phyloP scores from a whole-genome alignment of 2,797 vertebrate species.

The Typhlichthys eigenmanni region DNA sequence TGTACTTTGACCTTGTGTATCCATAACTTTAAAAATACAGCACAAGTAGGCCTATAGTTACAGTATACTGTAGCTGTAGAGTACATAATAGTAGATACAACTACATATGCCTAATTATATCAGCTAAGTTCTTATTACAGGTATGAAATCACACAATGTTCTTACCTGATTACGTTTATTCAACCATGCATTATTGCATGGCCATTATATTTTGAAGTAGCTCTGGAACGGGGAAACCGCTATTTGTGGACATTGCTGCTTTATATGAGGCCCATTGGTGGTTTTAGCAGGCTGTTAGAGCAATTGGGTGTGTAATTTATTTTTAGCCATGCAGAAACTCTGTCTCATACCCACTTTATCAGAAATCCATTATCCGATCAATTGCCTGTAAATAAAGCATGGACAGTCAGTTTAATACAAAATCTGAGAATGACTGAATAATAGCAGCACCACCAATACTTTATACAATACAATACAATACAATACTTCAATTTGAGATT shows the following conservation, averaged over 20 bases:
- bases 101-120: too few species aligned
- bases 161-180: too few species aligned
- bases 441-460: neutral
- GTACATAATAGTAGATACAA: too few species aligned
- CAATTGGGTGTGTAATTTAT: slow-evolving; percentile 4
- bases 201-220: neutral
- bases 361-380: slow-evolving; percentile 7
- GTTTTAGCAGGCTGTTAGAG: slow-evolving; percentile 1
- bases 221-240: neutral
- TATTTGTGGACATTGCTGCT: neutral
- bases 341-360: slow-evolving; percentile 6
- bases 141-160: too few species aligned
- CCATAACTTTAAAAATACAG: too few species aligned
- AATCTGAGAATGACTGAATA: neutral
- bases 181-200: too few species aligned
- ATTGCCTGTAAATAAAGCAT: slow-evolving; percentile 4
- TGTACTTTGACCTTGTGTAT: too few species aligned
- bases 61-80: too few species aligned
- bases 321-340: slow-evolving; percentile 2
- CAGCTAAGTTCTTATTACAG: too few species aligned
- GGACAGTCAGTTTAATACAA: neutral
- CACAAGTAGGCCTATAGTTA: too few species aligned
- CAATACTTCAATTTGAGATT: neutral
- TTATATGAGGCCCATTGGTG: neutral
- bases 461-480: too few species aligned